Conservation (phyloP, 2,797 vertebrate species). For the Amazona ochrocephala region DNA sequence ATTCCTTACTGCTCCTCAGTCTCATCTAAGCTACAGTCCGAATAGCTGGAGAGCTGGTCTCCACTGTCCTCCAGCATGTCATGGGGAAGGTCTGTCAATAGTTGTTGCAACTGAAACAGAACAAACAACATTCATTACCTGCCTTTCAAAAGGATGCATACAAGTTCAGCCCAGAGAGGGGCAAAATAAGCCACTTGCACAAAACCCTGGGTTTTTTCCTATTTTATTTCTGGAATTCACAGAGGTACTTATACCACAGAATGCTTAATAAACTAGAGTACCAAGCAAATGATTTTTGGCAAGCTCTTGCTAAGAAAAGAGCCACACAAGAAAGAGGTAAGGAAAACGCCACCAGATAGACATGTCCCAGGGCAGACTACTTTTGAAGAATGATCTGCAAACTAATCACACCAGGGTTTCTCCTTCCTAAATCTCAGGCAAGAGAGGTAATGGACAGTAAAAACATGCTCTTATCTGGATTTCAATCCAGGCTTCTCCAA, state of each 20-base stretch:
- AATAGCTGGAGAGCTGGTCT: constrained; percentile 87
- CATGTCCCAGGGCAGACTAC: not conserved
- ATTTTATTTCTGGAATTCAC: not conserved
- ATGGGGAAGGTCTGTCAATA: constrained; percentile 94
- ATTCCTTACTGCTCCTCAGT: constrained; percentile 81
- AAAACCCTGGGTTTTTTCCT: not conserved
- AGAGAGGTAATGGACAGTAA: not conserved
- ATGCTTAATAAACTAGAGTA: not conserved
- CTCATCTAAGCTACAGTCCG: constrained; percentile 81
- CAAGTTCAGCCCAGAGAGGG: not conserved
- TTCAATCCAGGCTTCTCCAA: not conserved
- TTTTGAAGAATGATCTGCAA: not conserved
- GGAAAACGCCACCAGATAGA: not conserved
- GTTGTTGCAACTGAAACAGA: constrained; percentile 87
- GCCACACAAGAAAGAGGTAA: not conserved
- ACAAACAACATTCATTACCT: not conserved
- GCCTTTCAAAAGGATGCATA: not conserved
- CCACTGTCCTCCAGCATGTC: constrained; percentile 96
- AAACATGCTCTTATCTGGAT: not conserved
- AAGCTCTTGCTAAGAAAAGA: not conserved
- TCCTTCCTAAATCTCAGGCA: not conserved
- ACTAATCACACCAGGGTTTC: not conserved
- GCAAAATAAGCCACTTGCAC: not conserved
- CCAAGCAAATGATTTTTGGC: not conserved
- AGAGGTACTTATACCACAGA: not conserved